Conservation (phyloP, 2,888 invertebrate species). For the Apomyelois bistriatella region DNA sequence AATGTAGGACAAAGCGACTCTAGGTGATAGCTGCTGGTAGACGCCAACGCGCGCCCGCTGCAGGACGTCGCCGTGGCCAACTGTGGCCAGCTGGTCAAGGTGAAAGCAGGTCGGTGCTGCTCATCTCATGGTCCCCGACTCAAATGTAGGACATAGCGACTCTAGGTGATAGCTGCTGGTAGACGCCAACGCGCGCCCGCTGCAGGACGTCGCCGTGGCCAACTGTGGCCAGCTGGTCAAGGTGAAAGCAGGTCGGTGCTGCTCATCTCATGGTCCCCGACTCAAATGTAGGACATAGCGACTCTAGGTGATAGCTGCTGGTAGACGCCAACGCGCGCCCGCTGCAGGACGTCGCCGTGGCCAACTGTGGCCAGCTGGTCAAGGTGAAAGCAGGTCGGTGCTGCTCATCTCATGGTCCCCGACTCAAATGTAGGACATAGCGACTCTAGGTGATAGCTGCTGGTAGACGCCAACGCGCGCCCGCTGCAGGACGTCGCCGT, state of each 20-base stretch:
- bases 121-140: no score
- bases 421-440: no score
- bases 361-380: constrained; percentile 95
- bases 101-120: constrained; percentile 77
- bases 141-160: no score
- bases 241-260: constrained; percentile 72
- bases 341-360: constrained; percentile 92
- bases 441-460: no score
- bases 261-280: no score
- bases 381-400: constrained; percentile 59
- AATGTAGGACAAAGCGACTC: no score
- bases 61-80: constrained; percentile 93
- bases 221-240: constrained; percentile 95
- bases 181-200: constrained; percentile 93
- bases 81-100: constrained; percentile 92
- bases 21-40: constrained; percentile 48
- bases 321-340: constrained; percentile 95
- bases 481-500: constrained; percentile 95
- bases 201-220: constrained; percentile 92
- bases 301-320: no score
- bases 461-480: constrained; percentile 93
- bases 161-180: no score
- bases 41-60: constrained; percentile 93
- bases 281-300: no score
- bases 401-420: no score